phyloP scores from a whole-genome alignment of 1,140 invertebrate species.

The Aphidius gifuensis region DNA sequence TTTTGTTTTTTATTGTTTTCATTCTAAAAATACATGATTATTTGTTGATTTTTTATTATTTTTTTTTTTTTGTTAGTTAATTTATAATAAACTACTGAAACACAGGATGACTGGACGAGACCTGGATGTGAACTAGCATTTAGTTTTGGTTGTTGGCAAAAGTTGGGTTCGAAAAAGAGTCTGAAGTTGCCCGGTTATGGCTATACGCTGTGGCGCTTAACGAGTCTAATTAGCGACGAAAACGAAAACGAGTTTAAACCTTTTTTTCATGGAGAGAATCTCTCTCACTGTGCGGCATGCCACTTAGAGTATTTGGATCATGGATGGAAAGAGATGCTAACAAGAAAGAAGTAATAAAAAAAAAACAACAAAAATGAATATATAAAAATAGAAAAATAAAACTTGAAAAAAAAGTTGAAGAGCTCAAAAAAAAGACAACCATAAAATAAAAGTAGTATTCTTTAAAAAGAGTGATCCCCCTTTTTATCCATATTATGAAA shows the following conservation, averaged over 20 bases:
- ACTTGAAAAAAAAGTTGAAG: not conserved
- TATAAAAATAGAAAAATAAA: no score
- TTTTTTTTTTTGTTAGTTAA: no score
- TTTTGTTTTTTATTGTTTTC: no score
- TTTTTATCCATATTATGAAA: constrained; percentile 1
- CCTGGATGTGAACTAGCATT: constrained; percentile 47
- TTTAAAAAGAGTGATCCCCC: constrained; percentile 4
- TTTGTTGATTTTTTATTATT: no score
- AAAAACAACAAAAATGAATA: not conserved
- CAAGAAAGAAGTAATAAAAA: not conserved
- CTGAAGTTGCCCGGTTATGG: constrained; percentile 49
- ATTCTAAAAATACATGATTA: no score
- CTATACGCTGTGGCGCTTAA: constrained; percentile 49
- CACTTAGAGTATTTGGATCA: constrained; percentile 17
- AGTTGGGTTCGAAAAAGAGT: constrained; percentile 28
- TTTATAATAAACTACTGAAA: constrained; percentile 37
- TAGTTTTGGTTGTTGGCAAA: constrained; percentile 13
- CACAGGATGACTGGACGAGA: constrained; percentile 47
- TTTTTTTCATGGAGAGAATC: constrained; percentile 36
- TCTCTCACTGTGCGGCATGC: constrained; percentile 5
- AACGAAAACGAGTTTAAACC: constrained; percentile 57
- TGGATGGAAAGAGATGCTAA: constrained; percentile 17
- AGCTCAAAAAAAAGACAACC: not conserved
- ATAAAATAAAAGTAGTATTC: not conserved
- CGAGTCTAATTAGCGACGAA: constrained; percentile 58